Base-by-base conservation (phyloP, 2,888 invertebrate species). In the Amphipoea oculea region DNA sequence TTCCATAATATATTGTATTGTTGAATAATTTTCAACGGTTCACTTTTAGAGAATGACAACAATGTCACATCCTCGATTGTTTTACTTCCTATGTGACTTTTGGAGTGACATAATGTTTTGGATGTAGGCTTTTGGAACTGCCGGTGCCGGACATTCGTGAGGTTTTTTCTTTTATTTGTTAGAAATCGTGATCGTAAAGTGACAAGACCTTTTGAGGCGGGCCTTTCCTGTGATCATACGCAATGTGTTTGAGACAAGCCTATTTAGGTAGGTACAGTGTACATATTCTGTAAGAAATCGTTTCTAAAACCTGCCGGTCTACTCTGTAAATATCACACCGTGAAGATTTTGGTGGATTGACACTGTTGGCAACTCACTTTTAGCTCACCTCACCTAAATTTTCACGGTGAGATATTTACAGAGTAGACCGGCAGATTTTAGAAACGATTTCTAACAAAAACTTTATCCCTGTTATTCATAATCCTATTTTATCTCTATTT, bases 21-120 rank as follows among this genome's bases (percentile, higher is more conserved):
- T 82, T 86, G 57, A 72, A 73, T 77, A 65, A 68, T 77, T 84
- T 73, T 84, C 14, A 51, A 82, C 82, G 65, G 68, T 0, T 40
- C 77, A 45, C 17, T 57, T 66, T 75, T 78, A 29, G 45, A 66
- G 7, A 76, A 67, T 63, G 11, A 51, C 20, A 54, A 74, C 85
- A 77, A 60, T 73, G 83, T 81, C 73, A 65, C 73, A 68, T 85
- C 66, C 73, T 76, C 54, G 12, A 23, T 4, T 51, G 0, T 45
- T 76, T 78, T 63, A 66, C 77, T 85, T 82, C 86, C 84, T 69
- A 60, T 45, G 1, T 67, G 4, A 29, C 6, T 65, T 60, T 67
- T 40, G 48, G 12, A 5, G 11, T 40, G 17, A 3, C 36, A 36
- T 36, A 40, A 11, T 48, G 51, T 51, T 54, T 17, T 54, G 23